phyloP scores from a whole-genome alignment of 2,888 invertebrate species.

The Agrotis puta region DNA sequence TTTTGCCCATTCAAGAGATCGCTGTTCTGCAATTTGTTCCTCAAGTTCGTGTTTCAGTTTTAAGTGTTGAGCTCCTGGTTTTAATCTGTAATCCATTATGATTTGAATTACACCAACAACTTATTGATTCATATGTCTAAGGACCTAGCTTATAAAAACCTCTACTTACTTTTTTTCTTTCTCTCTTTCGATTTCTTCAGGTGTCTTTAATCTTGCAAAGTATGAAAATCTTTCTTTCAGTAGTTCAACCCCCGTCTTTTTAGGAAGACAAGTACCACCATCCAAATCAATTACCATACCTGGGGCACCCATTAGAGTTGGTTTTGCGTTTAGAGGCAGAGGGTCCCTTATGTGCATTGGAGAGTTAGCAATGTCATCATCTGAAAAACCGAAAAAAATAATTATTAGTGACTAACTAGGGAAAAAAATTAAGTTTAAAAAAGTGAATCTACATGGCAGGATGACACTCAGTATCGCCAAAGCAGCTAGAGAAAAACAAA shows the following conservation, averaged over 20 bases:
- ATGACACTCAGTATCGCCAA: no score
- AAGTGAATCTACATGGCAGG: no score
- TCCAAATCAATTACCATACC: conserved; percentile 87
- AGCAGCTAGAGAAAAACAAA: conserved; percentile 5
- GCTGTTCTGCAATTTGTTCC: conserved; percentile 93
- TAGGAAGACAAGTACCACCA: conserved; percentile 69
- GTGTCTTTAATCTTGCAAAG: conserved; percentile 91
- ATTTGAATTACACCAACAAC: neutral
- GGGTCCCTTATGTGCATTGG: conserved; percentile 70
- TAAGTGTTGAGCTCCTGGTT: conserved; percentile 94
- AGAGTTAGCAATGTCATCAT: conserved; percentile 66
- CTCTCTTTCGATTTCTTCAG: conserved; percentile 88
- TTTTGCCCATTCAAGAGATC: conserved; percentile 93
- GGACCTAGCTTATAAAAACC: neutral
- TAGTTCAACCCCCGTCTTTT: conserved; percentile 91
- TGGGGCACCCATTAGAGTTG: conserved; percentile 88
- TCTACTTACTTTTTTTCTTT: conserved; percentile 90
- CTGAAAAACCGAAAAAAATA: conserved; percentile 56
- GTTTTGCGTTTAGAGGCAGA: conserved; percentile 73
- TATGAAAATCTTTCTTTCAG: conserved; percentile 94
- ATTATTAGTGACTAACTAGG: neutral
- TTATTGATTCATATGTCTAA: no score
- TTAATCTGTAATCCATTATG: conserved; percentile 75
- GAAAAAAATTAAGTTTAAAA: no score
- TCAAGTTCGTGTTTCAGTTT: conserved; percentile 93